Percentiles rank a stretch among this genome's conserved stretches.
Evolutionary conservation across 2,888 invertebrate genomes (phyloP).

Genomic region (Lasius platythorax): DNA sequence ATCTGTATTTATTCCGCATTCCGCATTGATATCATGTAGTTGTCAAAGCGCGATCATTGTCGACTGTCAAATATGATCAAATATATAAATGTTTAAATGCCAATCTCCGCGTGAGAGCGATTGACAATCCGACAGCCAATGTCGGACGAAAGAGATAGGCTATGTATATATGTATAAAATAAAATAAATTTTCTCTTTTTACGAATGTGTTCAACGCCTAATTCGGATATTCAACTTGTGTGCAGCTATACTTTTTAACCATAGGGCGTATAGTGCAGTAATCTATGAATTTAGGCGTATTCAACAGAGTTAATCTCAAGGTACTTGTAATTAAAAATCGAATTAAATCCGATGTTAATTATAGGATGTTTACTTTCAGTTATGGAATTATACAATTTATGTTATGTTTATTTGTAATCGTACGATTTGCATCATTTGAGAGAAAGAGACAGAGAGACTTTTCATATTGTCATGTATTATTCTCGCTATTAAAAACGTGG

Average conservation of each 20-base stretch:
- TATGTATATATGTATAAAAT: slow-evolving; percentile 4
- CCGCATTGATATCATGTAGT: background rate
- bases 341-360: background rate
- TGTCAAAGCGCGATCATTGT: slow-evolving; percentile 1
- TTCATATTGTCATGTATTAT: slow-evolving; percentile 1
- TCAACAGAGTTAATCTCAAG: slow-evolving; percentile 93
- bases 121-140: background rate
- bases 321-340: slow-evolving; percentile 83
- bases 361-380: background rate
- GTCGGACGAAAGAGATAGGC: background rate
- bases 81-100: background rate
- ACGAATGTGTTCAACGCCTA: background rate
- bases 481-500: background rate
- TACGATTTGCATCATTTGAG: background rate
- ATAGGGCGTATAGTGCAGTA: slow-evolving; percentile 73
- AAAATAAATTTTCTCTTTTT: background rate
- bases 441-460: background rate
- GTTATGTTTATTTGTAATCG: background rate
- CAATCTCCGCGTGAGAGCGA: background rate
- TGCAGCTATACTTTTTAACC: slow-evolving; percentile 46
- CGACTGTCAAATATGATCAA: background rate
- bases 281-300: slow-evolving; percentile 94
- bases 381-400: background rate
- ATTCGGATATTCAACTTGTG: background rate
- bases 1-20: too few species aligned